phyloP scores from a whole-genome alignment of 2,113 vertebrate species.

The Ceuthmochares aereus region DNA sequence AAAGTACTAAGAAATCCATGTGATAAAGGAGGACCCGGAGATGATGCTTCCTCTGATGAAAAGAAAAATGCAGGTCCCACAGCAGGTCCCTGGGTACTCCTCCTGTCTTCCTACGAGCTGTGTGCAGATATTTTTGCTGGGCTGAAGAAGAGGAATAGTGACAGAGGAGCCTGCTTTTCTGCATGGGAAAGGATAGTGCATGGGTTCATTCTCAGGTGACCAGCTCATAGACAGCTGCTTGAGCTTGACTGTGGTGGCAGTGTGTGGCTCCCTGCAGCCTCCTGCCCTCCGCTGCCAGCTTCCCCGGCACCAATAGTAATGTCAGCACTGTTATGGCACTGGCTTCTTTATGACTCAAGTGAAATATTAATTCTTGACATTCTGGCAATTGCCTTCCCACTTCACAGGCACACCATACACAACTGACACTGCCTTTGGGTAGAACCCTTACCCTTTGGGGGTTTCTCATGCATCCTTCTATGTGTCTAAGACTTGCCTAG shows the following conservation, averaged over 20 bases:
- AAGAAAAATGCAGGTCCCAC: background rate
- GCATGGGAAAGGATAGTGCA: background rate
- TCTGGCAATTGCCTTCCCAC: background rate
- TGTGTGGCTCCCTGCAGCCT: background rate
- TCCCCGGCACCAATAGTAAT: background rate
- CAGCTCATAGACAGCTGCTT: background rate
- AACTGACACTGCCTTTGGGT: background rate
- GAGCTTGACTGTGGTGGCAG: background rate
- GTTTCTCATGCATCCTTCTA: background rate
- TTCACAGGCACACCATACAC: background rate
- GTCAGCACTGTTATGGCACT: background rate
- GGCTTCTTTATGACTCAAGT: background rate
- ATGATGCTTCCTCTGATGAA: background rate
- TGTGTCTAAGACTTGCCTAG: background rate
- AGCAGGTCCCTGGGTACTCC: background rate
- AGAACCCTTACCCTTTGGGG: background rate
- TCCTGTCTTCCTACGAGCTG: background rate
- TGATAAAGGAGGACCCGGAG: background rate
- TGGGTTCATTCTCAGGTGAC: background rate
- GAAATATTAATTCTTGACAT: background rate
- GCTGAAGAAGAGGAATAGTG: background rate
- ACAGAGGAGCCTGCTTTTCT: background rate
- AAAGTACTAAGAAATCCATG: fast-evolving
- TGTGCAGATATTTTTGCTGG: background rate
- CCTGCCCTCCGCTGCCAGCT: background rate